These are phyloP conservation scores for Schizotus pectinicornis DNA, from an alignment of 2,888 invertebrate species.

Conservation along the genomic window DNA sequence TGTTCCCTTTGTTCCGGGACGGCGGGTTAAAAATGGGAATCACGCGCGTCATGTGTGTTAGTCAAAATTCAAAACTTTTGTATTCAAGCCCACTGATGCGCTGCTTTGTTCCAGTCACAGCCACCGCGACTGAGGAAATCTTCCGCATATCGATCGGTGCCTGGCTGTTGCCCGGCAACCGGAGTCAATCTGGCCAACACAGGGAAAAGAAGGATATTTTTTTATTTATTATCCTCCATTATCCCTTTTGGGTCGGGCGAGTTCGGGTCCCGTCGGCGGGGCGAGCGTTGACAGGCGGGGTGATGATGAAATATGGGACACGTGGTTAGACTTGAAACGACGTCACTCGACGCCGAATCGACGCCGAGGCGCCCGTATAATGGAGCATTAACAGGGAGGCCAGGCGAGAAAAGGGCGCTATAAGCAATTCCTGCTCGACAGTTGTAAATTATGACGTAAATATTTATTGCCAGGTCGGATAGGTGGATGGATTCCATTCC, in stretches of 20 bases:
- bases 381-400: slow-evolving; percentile 52
- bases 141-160: slow-evolving; percentile 62
- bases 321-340: slow-evolving; percentile 77
- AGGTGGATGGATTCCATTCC: slow-evolving; percentile 1
- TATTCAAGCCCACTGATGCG: slow-evolving; percentile 36
- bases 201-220: slow-evolving; percentile 59
- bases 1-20: no score
- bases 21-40: no score
- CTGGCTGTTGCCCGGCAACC: slow-evolving; percentile 64
- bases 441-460: slow-evolving; percentile 48
- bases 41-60: background rate
- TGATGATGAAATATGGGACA: slow-evolving; percentile 77
- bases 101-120: slow-evolving; percentile 45
- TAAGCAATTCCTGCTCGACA: slow-evolving; percentile 45
- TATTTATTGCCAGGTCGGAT: slow-evolving; percentile 41
- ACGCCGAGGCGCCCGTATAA: slow-evolving; percentile 59
- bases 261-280: slow-evolving; percentile 46
- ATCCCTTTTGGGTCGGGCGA: slow-evolving; percentile 52
- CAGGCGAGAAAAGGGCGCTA: slow-evolving; percentile 49
- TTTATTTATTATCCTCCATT: slow-evolving; percentile 60
- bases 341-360: slow-evolving; percentile 65
- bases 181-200: slow-evolving; percentile 64
- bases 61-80: slow-evolving; percentile 37
- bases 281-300: slow-evolving; percentile 56
- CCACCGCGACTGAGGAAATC: slow-evolving; percentile 52